These are phyloP conservation scores for Odontophorus gujanensis DNA, from an alignment of 2,113 vertebrate species.

Conservation along the genomic window DNA sequence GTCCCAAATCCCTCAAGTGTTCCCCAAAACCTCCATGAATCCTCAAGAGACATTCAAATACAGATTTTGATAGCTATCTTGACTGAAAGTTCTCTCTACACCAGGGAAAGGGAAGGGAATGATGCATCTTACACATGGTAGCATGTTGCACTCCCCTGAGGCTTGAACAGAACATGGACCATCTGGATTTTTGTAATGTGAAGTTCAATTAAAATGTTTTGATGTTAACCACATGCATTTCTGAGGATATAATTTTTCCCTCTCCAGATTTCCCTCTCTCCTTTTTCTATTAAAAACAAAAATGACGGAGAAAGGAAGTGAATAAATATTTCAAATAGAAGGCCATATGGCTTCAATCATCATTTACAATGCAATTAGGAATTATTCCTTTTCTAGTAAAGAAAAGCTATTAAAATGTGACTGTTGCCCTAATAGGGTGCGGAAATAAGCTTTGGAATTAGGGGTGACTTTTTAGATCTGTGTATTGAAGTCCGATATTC, in stretches of 20 bases:
- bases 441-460: neutral
- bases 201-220: constrained; percentile 63
- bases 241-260: neutral
- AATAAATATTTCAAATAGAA: constrained; percentile 24
- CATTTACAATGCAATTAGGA: neutral
- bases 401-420: neutral
- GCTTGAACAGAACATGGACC: constrained; percentile 35
- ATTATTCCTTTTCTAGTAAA: neutral
- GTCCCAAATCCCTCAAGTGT: neutral
- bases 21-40: neutral
- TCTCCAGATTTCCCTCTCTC: neutral
- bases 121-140: neutral
- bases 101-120: neutral
- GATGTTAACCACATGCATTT: constrained; percentile 37
- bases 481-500: neutral
- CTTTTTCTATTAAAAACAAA: constrained; percentile 4
- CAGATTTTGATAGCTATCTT: neutral
- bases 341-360: neutral
- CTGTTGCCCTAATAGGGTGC: neutral
- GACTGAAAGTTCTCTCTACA: neutral
- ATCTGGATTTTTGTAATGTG: constrained; percentile 45
- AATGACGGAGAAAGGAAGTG: neutral
- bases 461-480: fast-evolving
- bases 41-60: neutral
- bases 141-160: constrained; percentile 16